Percentiles rank a stretch among this genome's conserved stretches.
Evolutionary conservation across 2,888 invertebrate species (phyloP).

Genomic region (Dioctria linearis): DNA sequence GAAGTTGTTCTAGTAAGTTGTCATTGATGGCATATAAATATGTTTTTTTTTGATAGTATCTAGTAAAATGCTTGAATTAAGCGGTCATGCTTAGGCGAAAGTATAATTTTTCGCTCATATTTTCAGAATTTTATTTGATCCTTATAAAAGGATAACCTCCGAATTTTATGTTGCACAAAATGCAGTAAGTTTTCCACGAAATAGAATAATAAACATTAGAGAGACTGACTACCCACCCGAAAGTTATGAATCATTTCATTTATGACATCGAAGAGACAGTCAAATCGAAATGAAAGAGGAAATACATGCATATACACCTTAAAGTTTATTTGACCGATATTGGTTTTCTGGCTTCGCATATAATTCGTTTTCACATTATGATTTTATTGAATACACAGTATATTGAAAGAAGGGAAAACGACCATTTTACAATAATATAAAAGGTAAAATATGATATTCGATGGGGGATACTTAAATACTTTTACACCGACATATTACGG

Average conservation of each 20-base stretch:
- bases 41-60: constrained; percentile 14
- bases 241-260: constrained; percentile 28
- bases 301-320: constrained; percentile 3
- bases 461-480: too few species aligned
- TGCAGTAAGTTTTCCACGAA: constrained; percentile 6
- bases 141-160: neutral
- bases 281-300: neutral
- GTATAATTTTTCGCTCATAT: constrained; percentile 28
- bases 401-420: too few species aligned
- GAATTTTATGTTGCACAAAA: constrained; percentile 11
- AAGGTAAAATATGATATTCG: too few species aligned
- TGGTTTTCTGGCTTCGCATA: neutral
- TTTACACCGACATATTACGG: too few species aligned
- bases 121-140: constrained; percentile 5
- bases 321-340: constrained; percentile 1
- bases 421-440: too few species aligned
- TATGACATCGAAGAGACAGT: constrained; percentile 18
- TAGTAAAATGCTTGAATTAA: constrained; percentile 1
- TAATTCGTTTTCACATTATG: neutral
- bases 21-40: constrained; percentile 42
- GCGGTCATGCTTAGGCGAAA: neutral
- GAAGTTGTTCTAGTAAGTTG: constrained; percentile 37
- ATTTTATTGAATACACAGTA: too few species aligned
- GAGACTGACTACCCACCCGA: neutral
- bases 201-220: neutral